Percentiles rank a stretch among this genome's conserved stretches.
Conservation (phyloP, 1,140 invertebrate species). For the Drosophila ercepeae region DNA sequence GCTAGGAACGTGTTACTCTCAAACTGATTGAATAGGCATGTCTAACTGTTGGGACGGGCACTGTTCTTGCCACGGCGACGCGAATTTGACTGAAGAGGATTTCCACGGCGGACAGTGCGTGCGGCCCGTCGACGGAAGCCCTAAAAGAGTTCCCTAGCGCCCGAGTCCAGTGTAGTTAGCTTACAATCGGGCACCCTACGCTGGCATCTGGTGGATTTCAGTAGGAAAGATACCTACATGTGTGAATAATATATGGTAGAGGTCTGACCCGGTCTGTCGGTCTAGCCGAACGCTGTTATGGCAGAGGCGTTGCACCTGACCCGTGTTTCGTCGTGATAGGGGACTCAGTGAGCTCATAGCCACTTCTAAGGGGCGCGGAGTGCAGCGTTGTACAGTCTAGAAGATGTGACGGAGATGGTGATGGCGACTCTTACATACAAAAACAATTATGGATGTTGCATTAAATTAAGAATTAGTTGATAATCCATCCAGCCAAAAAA, state of each 20-base stretch:
- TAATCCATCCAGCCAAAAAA: too few species aligned
- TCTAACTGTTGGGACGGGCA: slow-evolving; percentile 52
- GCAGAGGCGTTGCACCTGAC: slow-evolving; percentile 37
- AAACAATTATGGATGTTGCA: too few species aligned
- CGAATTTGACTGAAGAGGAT: slow-evolving; percentile 67
- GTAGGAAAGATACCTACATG: too few species aligned
- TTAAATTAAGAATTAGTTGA: too few species aligned
- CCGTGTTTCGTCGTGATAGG: slow-evolving; percentile 3
- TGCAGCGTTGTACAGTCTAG: background rate
- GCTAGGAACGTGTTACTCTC: slow-evolving; percentile 3
- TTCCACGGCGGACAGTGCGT: slow-evolving; percentile 34
- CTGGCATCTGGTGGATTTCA: background rate
- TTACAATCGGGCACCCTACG: slow-evolving; percentile 28
- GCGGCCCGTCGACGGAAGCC: slow-evolving; percentile 49
- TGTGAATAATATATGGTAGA: too few species aligned
- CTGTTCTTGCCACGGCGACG: slow-evolving; percentile 56
- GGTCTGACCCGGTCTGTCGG: slow-evolving; percentile 39
- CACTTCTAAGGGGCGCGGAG: background rate
- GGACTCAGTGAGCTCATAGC: slow-evolving; percentile 57
- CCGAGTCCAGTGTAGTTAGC: background rate
- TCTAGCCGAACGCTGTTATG: slow-evolving; percentile 23
- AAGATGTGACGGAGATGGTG: background rate
- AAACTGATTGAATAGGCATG: slow-evolving; percentile 21
- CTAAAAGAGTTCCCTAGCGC: slow-evolving; percentile 34
- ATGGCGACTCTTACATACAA: too few species aligned